Conservation (phyloP, 2,113 vertebrate genomes). For the Pungitius pungitius region DNA sequence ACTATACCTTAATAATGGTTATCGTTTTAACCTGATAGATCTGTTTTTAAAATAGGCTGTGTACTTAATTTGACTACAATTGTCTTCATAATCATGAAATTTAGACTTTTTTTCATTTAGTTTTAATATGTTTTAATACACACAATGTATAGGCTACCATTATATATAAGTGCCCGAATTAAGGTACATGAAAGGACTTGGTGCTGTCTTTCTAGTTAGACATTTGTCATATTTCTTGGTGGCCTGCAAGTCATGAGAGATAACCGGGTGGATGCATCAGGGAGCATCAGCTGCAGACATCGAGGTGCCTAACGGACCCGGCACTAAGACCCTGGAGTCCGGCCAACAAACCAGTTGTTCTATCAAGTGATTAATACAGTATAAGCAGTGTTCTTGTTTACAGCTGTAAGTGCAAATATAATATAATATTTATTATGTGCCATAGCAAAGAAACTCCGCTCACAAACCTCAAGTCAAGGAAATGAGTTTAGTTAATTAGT, state of each 20-base stretch:
- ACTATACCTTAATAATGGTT: neutral
- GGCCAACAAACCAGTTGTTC: neutral
- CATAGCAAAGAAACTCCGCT: neutral
- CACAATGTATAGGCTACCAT: neutral
- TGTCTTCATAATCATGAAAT: neutral
- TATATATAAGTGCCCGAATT: neutral
- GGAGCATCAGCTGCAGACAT: neutral
- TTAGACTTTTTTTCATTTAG: neutral
- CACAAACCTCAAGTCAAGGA: neutral
- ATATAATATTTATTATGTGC: neutral
- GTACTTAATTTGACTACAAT: neutral
- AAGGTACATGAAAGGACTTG: neutral
- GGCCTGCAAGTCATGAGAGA: neutral
- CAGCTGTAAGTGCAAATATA: neutral
- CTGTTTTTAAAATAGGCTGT: neutral
- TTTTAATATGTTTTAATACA: neutral
- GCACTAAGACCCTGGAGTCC: no score
- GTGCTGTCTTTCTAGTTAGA: neutral
- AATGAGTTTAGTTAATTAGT: no score
- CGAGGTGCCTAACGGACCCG: no score
- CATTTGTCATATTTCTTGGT: neutral
- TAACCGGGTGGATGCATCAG: neutral
- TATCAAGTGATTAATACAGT: neutral
- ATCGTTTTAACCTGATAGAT: neutral
- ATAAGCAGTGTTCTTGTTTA: conserved; percentile 10